Evolutionary conservation across 2,113 vertebrate genomes (phyloP).

Genomic region (Pachypanchax playfairii): DNA sequence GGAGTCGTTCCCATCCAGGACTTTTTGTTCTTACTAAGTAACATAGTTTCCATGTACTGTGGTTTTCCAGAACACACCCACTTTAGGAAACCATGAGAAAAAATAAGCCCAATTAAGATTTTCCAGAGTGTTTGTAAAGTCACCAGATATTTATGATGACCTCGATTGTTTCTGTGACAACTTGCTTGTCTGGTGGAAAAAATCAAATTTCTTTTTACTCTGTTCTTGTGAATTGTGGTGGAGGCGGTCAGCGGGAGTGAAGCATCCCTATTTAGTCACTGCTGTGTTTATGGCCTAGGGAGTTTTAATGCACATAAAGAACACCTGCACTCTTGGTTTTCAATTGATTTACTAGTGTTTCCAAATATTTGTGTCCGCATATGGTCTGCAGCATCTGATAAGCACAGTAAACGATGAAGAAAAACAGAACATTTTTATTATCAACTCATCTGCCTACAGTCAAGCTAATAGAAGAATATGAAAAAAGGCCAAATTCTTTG

Average conservation of each 20-base stretch:
- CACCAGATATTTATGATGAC: slow-evolving; percentile 20
- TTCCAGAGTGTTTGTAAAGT: slow-evolving; percentile 8
- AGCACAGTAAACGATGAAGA: not conserved
- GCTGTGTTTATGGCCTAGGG: slow-evolving; percentile 21
- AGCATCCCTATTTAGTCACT: slow-evolving; percentile 8
- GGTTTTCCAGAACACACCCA: slow-evolving; percentile 35
- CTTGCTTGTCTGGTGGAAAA: slow-evolving; percentile 23
- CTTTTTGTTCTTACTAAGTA: slow-evolving; percentile 12
- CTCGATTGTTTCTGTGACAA: slow-evolving; percentile 9
- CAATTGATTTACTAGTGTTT: slow-evolving; percentile 10
- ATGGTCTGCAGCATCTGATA: slow-evolving; percentile 4
- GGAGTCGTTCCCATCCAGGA: slow-evolving; percentile 15
- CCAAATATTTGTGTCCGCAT: slow-evolving; percentile 26
- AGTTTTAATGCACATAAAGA: slow-evolving; percentile 5
- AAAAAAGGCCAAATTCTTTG: not conserved
- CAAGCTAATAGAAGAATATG: not conserved
- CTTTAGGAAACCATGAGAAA: slow-evolving; percentile 13
- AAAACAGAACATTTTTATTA: too few species aligned
- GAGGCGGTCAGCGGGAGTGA: slow-evolving; percentile 24
- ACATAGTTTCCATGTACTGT: slow-evolving; percentile 38
- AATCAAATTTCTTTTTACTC: slow-evolving; percentile 27
- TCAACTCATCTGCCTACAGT: not conserved
- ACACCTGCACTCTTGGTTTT: not conserved
- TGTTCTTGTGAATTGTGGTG: slow-evolving; percentile 9
- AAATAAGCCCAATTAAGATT: slow-evolving; percentile 18